A percentile compares a stretch with the other conserved stretches of the same genome.
These are phyloP conservation scores for Chrysochloris asiatica DNA, from an alignment of 2,113 vertebrate genomes.

Conservation along the genomic window DNA sequence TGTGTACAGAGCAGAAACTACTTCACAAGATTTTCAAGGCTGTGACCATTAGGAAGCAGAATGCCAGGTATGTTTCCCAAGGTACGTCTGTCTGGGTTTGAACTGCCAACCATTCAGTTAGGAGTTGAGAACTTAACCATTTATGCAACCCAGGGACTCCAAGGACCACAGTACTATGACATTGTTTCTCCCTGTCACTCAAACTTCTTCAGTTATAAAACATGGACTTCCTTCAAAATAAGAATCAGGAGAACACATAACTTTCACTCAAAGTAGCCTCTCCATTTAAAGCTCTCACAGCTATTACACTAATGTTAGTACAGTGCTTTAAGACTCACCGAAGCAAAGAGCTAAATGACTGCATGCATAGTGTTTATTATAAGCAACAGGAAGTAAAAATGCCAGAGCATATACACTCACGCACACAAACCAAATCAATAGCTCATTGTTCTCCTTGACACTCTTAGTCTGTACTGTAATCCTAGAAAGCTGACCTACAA, in stretches of 20 bases:
- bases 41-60: background rate
- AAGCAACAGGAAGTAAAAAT: slow-evolving; percentile 42
- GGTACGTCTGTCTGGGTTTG: background rate
- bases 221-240: slow-evolving; percentile 4
- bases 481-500: slow-evolving; percentile 14
- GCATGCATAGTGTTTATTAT: background rate
- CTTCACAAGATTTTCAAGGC: background rate
- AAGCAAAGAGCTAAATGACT: slow-evolving; percentile 42
- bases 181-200: background rate
- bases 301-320: slow-evolving; percentile 42
- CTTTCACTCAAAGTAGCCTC: slow-evolving; percentile 16
- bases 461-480: background rate
- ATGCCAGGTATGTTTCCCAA: background rate
- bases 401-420: background rate
- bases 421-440: background rate
- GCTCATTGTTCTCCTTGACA: slow-evolving; percentile 48
- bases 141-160: background rate
- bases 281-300: slow-evolving; percentile 14
- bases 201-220: slow-evolving; percentile 14
- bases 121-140: too few species aligned
- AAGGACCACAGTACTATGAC: background rate
- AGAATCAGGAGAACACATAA: background rate
- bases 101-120: background rate
- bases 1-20: background rate
- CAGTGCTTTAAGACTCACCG: slow-evolving; percentile 12